phyloP scores from a whole-genome alignment of 2,113 vertebrate species.

The Lucifuga dentata region DNA sequence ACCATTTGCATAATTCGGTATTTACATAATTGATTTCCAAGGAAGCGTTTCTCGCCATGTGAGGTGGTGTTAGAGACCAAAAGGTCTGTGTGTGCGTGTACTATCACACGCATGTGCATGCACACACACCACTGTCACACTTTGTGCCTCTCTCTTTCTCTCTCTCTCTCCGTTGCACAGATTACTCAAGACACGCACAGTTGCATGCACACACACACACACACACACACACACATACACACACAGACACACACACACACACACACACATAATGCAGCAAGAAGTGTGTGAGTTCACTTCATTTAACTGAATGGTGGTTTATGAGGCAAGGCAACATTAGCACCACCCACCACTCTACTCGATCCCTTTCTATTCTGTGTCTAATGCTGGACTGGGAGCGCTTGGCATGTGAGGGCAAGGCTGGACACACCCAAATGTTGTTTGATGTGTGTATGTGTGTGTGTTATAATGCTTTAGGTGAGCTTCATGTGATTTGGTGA shows the following conservation, averaged over 20 bases:
- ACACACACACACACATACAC: conserved; percentile 14
- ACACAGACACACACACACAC: conserved; percentile 7
- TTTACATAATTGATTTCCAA: conserved; percentile 82
- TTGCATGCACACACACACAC: conserved; percentile 26
- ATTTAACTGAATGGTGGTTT: conserved; percentile 76
- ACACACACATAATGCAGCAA: conserved; percentile 6
- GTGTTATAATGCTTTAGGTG: conserved; percentile 7
- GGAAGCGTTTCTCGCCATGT: conserved; percentile 64
- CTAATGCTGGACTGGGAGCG: conserved; percentile 50
- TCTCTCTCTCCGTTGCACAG: too few relatives aligned
- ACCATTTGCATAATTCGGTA: conserved; percentile 76
- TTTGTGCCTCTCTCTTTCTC: conserved; percentile 13
- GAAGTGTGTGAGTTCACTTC: conserved; percentile 71
- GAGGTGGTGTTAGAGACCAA: conserved; percentile 59
- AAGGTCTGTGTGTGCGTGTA: conserved; percentile 58
- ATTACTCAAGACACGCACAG: conserved; percentile 53
- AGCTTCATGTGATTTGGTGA: conserved; percentile 20
- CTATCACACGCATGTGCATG: conserved; percentile 36
- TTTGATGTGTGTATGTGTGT: conserved; percentile 25
- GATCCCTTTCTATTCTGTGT: conserved; percentile 52
- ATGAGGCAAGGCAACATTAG: conserved; percentile 73
- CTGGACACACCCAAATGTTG: conserved; percentile 14
- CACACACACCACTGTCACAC: not conserved
- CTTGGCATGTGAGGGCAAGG: conserved; percentile 24
- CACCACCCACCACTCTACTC: conserved; percentile 63